phyloP scores from a whole-genome alignment of 2,113 vertebrate species.

The Ammodytes marinus region DNA sequence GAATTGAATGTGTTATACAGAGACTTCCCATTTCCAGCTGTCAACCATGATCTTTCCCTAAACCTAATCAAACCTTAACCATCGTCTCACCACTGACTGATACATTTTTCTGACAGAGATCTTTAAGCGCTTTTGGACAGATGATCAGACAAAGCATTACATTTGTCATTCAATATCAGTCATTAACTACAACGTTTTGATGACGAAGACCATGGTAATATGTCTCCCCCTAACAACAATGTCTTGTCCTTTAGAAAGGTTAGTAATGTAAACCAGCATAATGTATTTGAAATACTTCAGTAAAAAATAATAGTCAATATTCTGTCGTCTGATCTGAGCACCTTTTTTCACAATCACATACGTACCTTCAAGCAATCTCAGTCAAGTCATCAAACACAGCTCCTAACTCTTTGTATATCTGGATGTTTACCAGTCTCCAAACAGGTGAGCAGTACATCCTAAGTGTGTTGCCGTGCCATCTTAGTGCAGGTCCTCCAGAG shows the following conservation, averaged over 20 bases:
- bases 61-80: neutral
- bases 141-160: no score
- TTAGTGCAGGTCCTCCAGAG: conserved; percentile 34
- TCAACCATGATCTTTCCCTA: neutral
- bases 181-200: no score
- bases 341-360: neutral
- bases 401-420: neutral
- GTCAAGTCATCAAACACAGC: neutral
- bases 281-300: neutral
- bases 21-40: no score
- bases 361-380: neutral
- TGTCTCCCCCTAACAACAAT: neutral
- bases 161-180: no score
- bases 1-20: no score
- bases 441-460: neutral
- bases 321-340: neutral
- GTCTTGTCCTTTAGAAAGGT: neutral
- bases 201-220: no score
- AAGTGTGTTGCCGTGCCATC: conserved; percentile 1
- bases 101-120: no score
- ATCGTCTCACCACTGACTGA: no score
- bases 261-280: neutral
- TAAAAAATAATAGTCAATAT: neutral
- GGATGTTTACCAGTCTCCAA: neutral
- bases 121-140: no score